phyloP scores from a whole-genome alignment of 2,797 vertebrate species.

The Sparidentex hasta region DNA sequence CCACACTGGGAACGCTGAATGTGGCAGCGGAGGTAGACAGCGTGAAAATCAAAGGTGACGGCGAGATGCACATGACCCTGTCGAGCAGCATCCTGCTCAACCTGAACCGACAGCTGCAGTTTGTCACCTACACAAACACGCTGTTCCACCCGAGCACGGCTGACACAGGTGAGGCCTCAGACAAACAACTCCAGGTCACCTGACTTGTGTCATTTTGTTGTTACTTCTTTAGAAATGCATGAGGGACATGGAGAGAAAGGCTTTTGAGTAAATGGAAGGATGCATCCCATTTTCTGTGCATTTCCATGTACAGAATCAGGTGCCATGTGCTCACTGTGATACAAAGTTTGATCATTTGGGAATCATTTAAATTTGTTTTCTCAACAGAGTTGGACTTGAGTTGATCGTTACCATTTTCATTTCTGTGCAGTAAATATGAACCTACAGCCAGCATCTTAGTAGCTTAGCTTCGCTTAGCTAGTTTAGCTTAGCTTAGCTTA shows the following conservation, averaged over 20 bases:
- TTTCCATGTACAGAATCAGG: not conserved
- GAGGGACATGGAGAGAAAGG: not conserved
- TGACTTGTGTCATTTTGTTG: too few relatives aligned
- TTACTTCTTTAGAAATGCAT: too few relatives aligned
- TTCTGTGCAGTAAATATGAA: not conserved
- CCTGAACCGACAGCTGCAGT: slow-evolving; percentile 94
- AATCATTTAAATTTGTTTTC: not conserved
- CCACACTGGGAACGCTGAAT: slow-evolving; percentile 89
- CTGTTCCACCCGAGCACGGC: slow-evolving; percentile 91
- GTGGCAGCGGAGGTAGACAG: slow-evolving; percentile 91
- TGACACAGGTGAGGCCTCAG: slow-evolving; percentile 87
- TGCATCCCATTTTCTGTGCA: not conserved
- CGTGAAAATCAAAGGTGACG: slow-evolving; percentile 88
- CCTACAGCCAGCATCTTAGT: not conserved
- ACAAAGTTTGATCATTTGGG: not conserved
- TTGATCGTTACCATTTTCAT: not conserved
- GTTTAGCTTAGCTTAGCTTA: too few relatives aligned
- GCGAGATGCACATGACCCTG: slow-evolving; percentile 88
- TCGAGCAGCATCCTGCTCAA: slow-evolving; percentile 83
- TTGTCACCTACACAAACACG: slow-evolving; percentile 92
- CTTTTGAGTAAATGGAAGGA: not conserved
- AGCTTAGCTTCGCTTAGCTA: not conserved
- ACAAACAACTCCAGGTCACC: too few relatives aligned
- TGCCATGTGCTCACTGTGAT: not conserved
- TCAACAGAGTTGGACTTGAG: not conserved